Conservation (phyloP, 2,797 vertebrate species). For the Adrianichthys oophorus region DNA sequence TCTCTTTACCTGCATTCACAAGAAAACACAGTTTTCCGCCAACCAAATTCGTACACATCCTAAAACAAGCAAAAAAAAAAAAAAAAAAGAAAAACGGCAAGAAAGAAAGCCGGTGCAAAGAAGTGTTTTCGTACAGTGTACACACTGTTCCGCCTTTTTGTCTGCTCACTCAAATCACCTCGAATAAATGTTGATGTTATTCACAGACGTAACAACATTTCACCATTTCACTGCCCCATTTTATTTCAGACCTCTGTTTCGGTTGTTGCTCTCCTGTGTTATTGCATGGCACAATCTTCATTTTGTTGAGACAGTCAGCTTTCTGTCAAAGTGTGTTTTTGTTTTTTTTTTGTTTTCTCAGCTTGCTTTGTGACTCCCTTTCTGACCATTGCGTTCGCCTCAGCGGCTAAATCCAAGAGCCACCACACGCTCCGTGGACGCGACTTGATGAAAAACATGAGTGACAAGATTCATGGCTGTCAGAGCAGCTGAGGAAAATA, state of each 20-base stretch:
- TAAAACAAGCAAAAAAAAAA: conserved; percentile 19
- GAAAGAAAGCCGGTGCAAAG: conserved; percentile 40
- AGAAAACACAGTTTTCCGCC: conserved; percentile 53
- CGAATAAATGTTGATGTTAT: conserved; percentile 42
- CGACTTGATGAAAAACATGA: conserved; percentile 82
- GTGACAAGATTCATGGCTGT: conserved; percentile 83
- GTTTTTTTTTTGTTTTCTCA: conserved; percentile 24
- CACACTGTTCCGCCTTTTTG: conserved; percentile 43
- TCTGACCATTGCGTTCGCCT: conserved; percentile 67
- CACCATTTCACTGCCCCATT: conserved; percentile 41
- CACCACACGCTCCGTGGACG: conserved; percentile 68
- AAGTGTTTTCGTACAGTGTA: conserved; percentile 52
- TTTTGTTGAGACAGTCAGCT: conserved; percentile 24
- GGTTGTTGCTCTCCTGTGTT: conserved; percentile 30
- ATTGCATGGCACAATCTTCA: conserved; percentile 32
- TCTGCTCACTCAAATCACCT: conserved; percentile 38
- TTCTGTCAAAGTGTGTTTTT: conserved; percentile 21
- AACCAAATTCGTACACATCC: conserved; percentile 43
- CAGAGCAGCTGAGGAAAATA: conserved; percentile 77
- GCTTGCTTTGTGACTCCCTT: conserved; percentile 41
- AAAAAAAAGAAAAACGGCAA: conserved; percentile 23
- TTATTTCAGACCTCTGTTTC: conserved; percentile 35
- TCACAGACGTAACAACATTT: conserved; percentile 39
- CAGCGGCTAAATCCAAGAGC: conserved; percentile 69
- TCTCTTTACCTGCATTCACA: conserved; percentile 48